Base-by-base conservation (phyloP, 1,140 invertebrate species). In the Drosophila santomea region DNA sequence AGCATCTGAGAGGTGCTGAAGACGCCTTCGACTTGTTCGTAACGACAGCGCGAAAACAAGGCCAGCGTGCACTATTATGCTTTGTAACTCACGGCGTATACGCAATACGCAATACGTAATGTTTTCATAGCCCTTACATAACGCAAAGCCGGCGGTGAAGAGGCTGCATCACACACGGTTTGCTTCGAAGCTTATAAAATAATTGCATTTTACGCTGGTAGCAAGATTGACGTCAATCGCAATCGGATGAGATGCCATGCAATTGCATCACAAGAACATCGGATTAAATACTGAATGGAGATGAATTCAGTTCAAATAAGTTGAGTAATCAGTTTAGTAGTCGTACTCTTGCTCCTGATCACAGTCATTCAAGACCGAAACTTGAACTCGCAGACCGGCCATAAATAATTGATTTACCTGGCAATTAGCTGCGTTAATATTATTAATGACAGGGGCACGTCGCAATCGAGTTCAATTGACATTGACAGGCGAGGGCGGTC, bases 371-470 rank as follows among this genome's bases (percentile, higher is more conserved):
- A 35, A 55, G 15, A 15, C 47, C 15, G 17, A 39, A 35, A 32
- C 56, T 47, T 11, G 5, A 62, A 32, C 44, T 50, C 4, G 5
- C 32, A 39, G 48, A 35, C 50, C 44, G 11, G n/a, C 32, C 17
- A 57, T 44, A 41, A 67, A 66, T 39, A 66, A 67, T 67, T 67
- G 77, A 62, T 52, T 80, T 52, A 45, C 41, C 41, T 56, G 58
- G 57, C 76, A 62, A 80, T 80, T 80, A 76, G 78, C 52, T 64
- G 59, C 44, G 61, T 62, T 81, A 73, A 73, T 55, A 50, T 73
- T 52, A 77, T 82, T 73, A 74, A 74, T 76, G 59, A 25, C 62
- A 11, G 25, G 23, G 35, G 15, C 50, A 15, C 17, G 28, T 52
- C 50, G 54, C 63, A 80, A 80, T 72, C 71, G 35, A 44, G 60